phyloP scores from a whole-genome alignment of 2,113 vertebrate genomes.

The Lepus europaeus region DNA sequence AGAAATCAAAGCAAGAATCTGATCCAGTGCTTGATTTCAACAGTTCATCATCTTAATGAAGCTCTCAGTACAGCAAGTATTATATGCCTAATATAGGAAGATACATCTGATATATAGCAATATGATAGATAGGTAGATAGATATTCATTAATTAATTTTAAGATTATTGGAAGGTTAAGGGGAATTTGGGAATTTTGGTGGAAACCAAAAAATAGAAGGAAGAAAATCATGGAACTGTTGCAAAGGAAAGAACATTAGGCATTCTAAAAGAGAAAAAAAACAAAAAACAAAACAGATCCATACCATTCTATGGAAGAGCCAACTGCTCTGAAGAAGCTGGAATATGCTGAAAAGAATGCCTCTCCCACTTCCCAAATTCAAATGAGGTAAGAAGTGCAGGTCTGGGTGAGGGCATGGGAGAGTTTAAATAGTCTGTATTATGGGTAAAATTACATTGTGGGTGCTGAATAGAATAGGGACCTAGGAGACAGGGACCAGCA shows the following conservation, averaged over 20 bases:
- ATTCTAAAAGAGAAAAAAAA: not conserved
- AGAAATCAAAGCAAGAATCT: not conserved
- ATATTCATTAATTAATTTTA: not conserved
- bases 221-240: not conserved
- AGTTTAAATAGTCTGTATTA: not conserved
- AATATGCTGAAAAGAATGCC: not conserved
- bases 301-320: not conserved
- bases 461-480: not conserved
- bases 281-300: not conserved
- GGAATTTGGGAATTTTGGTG: slow-evolving; percentile 8
- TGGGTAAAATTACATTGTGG: not conserved
- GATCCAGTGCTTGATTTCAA: not conserved
- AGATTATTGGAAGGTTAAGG: not conserved
- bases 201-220: not conserved
- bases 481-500: not conserved
- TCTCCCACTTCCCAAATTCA: not conserved
- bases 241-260: not conserved
- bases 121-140: not conserved
- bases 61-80: not conserved
- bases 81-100: not conserved
- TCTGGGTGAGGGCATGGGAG: not conserved
- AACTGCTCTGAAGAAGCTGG: not conserved
- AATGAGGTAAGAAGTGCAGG: not conserved
- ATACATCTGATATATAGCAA: not conserved
- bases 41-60: not conserved